Conservation (phyloP, 2,888 invertebrate species). For the Caenorhabditis macrosperma region DNA sequence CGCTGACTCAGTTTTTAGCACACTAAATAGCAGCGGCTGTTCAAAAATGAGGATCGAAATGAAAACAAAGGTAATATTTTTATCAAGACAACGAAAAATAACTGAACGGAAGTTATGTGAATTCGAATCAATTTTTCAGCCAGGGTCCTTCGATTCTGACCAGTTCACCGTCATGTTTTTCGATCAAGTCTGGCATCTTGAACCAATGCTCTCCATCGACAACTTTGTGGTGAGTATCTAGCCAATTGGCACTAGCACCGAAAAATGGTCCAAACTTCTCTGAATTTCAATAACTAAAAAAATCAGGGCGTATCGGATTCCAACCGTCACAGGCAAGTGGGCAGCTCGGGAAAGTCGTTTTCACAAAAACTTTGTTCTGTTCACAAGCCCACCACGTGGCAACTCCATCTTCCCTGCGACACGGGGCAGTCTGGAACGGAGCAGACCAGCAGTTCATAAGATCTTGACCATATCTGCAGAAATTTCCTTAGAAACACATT, state of each 20-base stretch:
- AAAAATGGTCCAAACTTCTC: conserved; percentile 53
- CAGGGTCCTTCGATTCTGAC: conserved; percentile 52
- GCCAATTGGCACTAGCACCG: conserved; percentile 29
- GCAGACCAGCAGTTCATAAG: conserved; percentile 68
- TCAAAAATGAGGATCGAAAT: not conserved
- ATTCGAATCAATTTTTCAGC: conserved; percentile 47
- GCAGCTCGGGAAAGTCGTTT: conserved; percentile 65
- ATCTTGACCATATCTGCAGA: conserved; percentile 59
- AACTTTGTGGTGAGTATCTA: conserved; percentile 60
- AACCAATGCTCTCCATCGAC: conserved; percentile 63
- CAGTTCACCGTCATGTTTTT: conserved; percentile 28
- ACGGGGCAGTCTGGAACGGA: conserved; percentile 63
- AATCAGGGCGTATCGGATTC: not conserved
- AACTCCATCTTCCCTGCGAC: conserved; percentile 55
- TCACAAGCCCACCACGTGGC: conserved; percentile 69
- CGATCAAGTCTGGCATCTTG: conserved; percentile 61
- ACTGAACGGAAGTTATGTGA: not conserved
- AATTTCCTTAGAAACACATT: not conserved
- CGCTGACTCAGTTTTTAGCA: conserved; percentile 8
- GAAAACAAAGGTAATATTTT: not conserved
- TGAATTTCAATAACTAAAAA: conserved; percentile 18
- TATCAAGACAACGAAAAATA: not conserved
- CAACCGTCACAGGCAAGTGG: conserved; percentile 61
- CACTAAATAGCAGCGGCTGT: not conserved
- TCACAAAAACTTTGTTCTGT: conserved; percentile 58